These are phyloP conservation scores for Atlantisia rogersi DNA, from an alignment of 2,113 vertebrate species.

Conservation along the genomic window DNA sequence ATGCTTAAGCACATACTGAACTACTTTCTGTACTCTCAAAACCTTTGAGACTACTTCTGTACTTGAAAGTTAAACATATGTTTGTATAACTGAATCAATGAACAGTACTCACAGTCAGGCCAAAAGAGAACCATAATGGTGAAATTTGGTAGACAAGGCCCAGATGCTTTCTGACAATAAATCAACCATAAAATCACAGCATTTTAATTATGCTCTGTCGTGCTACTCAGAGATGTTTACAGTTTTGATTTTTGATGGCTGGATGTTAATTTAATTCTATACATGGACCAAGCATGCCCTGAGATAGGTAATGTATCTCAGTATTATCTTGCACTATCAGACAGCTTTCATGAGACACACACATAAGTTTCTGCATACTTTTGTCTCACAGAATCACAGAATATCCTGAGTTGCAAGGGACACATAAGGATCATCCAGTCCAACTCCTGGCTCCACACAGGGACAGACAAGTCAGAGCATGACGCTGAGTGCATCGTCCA, in stretches of 20 bases:
- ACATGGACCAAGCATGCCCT: not conserved
- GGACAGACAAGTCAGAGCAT: too few relatives aligned
- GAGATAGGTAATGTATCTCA: not conserved
- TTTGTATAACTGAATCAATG: not conserved
- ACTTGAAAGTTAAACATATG: not conserved
- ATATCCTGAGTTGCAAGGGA: too few relatives aligned
- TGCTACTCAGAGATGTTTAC: not conserved
- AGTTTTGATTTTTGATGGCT: not conserved
- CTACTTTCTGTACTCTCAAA: not conserved
- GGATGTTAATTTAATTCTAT: not conserved
- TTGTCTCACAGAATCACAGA: not conserved
- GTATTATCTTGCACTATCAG: not conserved
- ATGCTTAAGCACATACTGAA: not conserved
- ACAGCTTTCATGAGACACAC: not conserved
- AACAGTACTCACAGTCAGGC: not conserved
- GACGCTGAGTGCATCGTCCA: too few relatives aligned
- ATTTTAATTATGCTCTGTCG: not conserved
- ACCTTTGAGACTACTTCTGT: not conserved
- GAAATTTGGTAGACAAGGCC: slow-evolving; percentile 13
- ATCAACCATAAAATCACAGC: not conserved
- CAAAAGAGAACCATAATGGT: not conserved
- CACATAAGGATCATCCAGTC: too few relatives aligned
- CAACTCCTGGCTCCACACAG: too few relatives aligned
- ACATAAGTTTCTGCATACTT: not conserved
- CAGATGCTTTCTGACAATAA: not conserved